phyloP scores from a whole-genome alignment of 2,888 invertebrate species.

The Platerodrilus igneus region DNA sequence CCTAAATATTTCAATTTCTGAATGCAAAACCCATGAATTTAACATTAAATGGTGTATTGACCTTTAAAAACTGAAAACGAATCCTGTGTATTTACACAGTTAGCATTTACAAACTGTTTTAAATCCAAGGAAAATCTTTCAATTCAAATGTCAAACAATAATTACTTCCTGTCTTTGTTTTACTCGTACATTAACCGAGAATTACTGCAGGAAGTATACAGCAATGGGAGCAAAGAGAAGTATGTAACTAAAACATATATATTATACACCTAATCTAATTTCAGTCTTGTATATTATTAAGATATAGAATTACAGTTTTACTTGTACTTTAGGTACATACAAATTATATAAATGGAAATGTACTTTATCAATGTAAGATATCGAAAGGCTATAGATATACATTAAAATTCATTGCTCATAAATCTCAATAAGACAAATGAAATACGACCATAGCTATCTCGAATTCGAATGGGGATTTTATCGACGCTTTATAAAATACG shows the following conservation, averaged over 20 bases:
- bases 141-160: conserved; percentile 17
- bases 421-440: conserved; percentile 31
- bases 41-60: no score
- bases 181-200: conserved; percentile 10
- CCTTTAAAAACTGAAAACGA: conserved; percentile 1
- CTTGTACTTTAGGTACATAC: no score
- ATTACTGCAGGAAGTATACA: no score
- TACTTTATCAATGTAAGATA: conserved; percentile 23
- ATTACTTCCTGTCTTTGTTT: conserved; percentile 16
- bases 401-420: conserved; percentile 31
- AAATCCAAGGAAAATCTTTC: conserved; percentile 11
- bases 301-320: no score
- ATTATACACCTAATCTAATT: no score
- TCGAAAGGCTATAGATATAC: conserved; percentile 28
- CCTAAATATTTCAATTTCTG: no score
- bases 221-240: no score
- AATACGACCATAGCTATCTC: conserved; percentile 24
- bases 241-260: no score
- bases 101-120: conserved; percentile 19
- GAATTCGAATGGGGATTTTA: conserved; percentile 21
- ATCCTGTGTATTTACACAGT: conserved; percentile 3
- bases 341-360: conserved; percentile 22
- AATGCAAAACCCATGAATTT: no score
- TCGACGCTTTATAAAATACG: conserved; percentile 20
- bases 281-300: no score